Percentiles rank a stretch among this genome's conserved stretches.
These are phyloP conservation scores for Pseudochirops corinnae DNA, from an alignment of 2,797 vertebrate species.

Conservation along the genomic window DNA sequence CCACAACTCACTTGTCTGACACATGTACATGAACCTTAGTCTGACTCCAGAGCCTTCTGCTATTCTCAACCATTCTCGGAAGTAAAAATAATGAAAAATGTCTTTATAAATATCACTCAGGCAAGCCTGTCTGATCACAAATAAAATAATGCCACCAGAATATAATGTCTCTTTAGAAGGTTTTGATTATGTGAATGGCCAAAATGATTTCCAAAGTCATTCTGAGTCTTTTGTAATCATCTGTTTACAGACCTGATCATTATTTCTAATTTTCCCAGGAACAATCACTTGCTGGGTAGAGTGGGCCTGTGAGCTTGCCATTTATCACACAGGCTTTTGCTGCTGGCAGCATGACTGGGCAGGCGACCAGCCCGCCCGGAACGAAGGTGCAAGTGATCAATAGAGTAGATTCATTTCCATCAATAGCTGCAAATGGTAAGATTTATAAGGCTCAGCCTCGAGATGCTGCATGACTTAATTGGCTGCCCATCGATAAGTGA, in stretches of 20 bases:
- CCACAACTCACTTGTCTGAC: conserved; percentile 38
- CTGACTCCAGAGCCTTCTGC: not conserved
- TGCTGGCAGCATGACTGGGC: conserved; percentile 28
- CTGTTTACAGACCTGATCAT: conserved; percentile 67
- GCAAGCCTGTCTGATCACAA: conserved; percentile 15
- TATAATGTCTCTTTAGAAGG: conserved; percentile 22
- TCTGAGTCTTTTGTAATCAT: conserved; percentile 70
- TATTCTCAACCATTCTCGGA: not conserved
- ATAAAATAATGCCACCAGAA: not conserved
- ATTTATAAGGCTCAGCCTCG: conserved; percentile 62
- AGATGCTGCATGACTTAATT: conserved; percentile 67
- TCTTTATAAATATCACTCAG: conserved; percentile 32
- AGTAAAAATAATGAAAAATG: conserved; percentile 13
- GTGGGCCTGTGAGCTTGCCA: conserved; percentile 17
- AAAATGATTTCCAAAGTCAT: conserved; percentile 25
- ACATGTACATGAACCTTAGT: not conserved
- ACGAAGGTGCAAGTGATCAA: conserved; percentile 81
- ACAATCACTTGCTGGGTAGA: conserved; percentile 67
- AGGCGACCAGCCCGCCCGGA: conserved; percentile 57
- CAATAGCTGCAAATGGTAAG: conserved; percentile 72
- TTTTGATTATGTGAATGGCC: conserved; percentile 46
- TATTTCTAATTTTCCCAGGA: conserved; percentile 79
- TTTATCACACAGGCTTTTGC: conserved; percentile 70
- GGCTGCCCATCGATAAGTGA: conserved; percentile 73
- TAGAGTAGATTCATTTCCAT: conserved; percentile 70